Percentiles rank a stretch among this genome's conserved stretches.
These are phyloP conservation scores for Chrysocyon brachyurus DNA, from an alignment of 2,797 vertebrate species.

Conservation along the genomic window DNA sequence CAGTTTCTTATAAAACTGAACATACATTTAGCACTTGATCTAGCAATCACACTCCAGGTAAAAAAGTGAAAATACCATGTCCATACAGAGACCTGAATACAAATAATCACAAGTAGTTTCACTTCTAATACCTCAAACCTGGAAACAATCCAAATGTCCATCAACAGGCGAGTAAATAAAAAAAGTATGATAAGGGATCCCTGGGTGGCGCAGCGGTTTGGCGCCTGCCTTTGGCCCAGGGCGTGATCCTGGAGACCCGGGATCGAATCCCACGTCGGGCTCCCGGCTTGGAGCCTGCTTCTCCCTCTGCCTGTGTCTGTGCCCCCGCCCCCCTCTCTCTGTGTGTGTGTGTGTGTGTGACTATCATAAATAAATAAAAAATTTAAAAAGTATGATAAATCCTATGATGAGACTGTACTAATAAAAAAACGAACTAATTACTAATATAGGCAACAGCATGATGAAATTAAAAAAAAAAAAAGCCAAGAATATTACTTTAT, in stretches of 20 bases:
- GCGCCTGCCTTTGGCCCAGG: too few relatives aligned
- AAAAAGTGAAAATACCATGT: background rate
- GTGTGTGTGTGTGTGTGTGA: too few relatives aligned
- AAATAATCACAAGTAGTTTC: background rate
- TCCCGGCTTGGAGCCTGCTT: too few relatives aligned
- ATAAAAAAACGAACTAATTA: background rate
- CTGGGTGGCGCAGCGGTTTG: too few relatives aligned
- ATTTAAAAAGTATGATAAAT: background rate
- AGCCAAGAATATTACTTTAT: background rate
- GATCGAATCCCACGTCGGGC: too few relatives aligned
- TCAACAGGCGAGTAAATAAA: background rate
- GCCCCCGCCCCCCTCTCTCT: too few relatives aligned
- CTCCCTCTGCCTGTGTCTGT: too few relatives aligned
- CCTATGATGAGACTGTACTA: background rate
- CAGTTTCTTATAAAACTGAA: background rate
- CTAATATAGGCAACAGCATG: background rate
- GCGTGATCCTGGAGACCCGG: too few relatives aligned
- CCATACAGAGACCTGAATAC: background rate
- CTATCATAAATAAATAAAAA: too few relatives aligned
- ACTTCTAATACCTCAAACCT: background rate
- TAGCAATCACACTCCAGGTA: background rate
- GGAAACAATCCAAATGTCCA: background rate
- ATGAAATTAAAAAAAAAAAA: background rate
- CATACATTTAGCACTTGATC: background rate
- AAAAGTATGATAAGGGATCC: background rate